Base-by-base conservation (phyloP, 2,797 vertebrate genomes). In the Euphonia xanthogaster region DNA sequence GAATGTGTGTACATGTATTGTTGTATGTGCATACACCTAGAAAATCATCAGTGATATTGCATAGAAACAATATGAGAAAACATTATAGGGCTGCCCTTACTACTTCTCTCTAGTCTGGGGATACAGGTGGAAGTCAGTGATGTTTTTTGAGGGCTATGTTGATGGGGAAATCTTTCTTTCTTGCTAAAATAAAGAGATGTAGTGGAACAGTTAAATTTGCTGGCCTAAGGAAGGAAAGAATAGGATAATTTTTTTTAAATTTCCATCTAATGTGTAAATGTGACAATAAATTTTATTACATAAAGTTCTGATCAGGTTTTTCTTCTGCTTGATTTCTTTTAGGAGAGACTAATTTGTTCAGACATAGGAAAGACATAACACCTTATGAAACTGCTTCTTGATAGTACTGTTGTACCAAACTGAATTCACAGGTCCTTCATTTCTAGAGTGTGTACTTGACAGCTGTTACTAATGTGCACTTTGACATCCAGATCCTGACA, bases 1-100 rank as follows among this genome's bases (percentile, higher is more conserved):
- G 33, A 39, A 9, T 28, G 4, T 57, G 7, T 51, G 2, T 42
- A 1, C 15, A 1, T 45, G 2, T 44, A 1, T 3, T 54, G 5
- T 20, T 53, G 5, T 50, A 11, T 16, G 14, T 30, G 27, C 10
- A 14, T 51, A 12, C 50, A 28, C 25, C 6, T 58, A 12, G 33
- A 21, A 9, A 31, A 66, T 67, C 3, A 27, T 60, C 15, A 30
- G 5, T 57, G n/a, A 12, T 45, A 48, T 12, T 85, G 19, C 40
- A 21, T 22, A 73, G 74, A 63, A 91, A 14, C 40, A 63, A 72
- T 68, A 91, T 57, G 58, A 8, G 6, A 45, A 63, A 91, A 31
- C 45, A 0, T 62, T 73, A 79, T 4, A 67, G 53, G 63, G 22
- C 35, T 94, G 42, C 25, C 25, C 31, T 74, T 80, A 51, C 55